Base-by-base conservation (phyloP, 1,140 invertebrate genomes). In the Drosophila tsacasi region DNA sequence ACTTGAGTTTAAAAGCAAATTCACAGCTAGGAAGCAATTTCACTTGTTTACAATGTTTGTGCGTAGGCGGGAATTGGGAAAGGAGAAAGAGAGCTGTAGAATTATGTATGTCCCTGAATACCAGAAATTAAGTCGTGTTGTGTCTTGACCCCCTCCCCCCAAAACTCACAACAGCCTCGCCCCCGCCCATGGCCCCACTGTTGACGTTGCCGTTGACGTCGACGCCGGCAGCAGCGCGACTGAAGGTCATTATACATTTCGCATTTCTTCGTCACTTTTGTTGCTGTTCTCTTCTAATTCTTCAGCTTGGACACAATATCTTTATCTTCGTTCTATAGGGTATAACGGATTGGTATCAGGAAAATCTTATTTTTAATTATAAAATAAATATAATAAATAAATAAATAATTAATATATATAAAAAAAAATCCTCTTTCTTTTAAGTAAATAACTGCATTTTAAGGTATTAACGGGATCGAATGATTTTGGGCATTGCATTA, bases 201-300 rank as follows among this genome's bases (percentile, higher is more conserved):
- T 52, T 17, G 17, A 55, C 62, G 54, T 52, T 17, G 17, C 49
- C 62, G 54, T 52, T 50, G 47, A 67, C 61, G 67, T 40, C 49
- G 69, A 66, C 69, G 37, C 30, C 15, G 49, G 32, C 67, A 68
- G 67, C 65, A 69, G 65, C 80, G 83, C 79, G 73, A 71, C 90
- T 91, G 90, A 91, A 91, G 90, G 90, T 91, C 89, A 91, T 91
- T 91, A 91, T 69, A 76, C 74, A 77, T 77, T 77, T 77, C 64
- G 64, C 35, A 77, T 76, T 77, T 77, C 64, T 27, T 23, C 35
- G 37, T 44, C 17, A 17, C 37, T 35, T 60, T 37, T 19, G 19
- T 27, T 52, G 17, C 19, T 15, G 32, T 23, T 21, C 32, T 23
- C 32, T 55, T 55, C 54, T 55, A 30, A 44, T 19, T 47, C 42